Evolutionary conservation across 2,888 invertebrate genomes (phyloP).

Genomic region (Epicampocera succincta): DNA sequence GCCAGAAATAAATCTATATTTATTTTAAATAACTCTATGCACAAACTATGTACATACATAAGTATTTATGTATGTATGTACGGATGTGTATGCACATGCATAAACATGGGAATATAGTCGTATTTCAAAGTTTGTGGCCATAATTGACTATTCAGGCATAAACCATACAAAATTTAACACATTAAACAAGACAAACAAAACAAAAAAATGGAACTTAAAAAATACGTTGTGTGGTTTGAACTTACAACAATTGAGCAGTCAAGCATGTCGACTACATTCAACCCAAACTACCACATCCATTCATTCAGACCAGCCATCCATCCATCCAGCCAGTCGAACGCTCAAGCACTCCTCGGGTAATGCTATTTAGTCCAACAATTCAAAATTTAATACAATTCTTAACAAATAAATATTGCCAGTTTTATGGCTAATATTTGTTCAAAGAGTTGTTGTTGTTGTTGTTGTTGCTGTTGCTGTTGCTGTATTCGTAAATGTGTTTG

Average conservation of each 20-base stretch:
- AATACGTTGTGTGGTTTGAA: conserved; percentile 41
- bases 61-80: no score
- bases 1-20: conserved; percentile 31
- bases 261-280: conserved; percentile 48
- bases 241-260: conserved; percentile 58
- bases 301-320: background rate
- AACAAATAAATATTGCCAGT: conserved; percentile 14
- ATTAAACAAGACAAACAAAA: conserved; percentile 26
- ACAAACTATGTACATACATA: background rate
- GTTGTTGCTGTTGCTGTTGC: background rate
- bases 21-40: conserved; percentile 30
- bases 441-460: conserved; percentile 1
- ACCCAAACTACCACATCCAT: background rate
- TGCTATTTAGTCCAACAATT: conserved; percentile 22
- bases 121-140: conserved; percentile 44
- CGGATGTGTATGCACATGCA: background rate
- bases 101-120: background rate
- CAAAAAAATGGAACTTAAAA: conserved; percentile 3
- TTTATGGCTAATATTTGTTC: conserved; percentile 35
- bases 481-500: no score
- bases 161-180: conserved; percentile 52
- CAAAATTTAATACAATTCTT: conserved; percentile 26
- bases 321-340: conserved; percentile 12
- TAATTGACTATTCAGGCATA: conserved; percentile 62
- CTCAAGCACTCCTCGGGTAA: conserved; percentile 1